Base-by-base conservation (phyloP, 2,888 invertebrate species). In the Xestobium rufovillosum region DNA sequence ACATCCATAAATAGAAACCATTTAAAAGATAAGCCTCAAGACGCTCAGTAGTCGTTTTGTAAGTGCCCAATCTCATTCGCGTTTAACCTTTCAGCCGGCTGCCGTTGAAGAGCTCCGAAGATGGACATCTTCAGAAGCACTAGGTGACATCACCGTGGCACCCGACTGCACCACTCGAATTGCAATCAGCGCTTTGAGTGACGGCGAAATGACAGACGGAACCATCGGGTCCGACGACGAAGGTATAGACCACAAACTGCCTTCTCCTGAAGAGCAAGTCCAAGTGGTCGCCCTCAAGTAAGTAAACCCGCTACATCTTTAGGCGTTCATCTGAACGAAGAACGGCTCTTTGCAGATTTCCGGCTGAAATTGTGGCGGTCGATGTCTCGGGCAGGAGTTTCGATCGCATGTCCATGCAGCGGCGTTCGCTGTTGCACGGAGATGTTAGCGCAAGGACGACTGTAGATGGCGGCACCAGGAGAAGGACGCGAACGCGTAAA, bases 311-410 rank as follows among this genome's bases (percentile, higher is more conserved):
- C n/a, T 19, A n/a, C n/a, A 19, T 8, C 23, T 19, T 19, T 19
- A 19, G 6, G n/a, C n/a, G n/a, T n/a, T n/a, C n/a, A n/a, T n/a
- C 10, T 28, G 10, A 10, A 8, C 28, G 28, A 10, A 10, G 12
- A 10, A 13, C 37, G 8, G 26, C 41, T 16, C 31, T 12, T 53
- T 59, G 29, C 68, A 87, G 86, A 72, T 91, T 87, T 71, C 86
- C 87, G 36, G 85, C 88, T 47, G 83, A 88, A 72, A 68, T 91
- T 46, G 83, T 95, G 43, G 79, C 84, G 42, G 89, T 95, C 55
- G 91, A 95, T 68, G 81, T 87, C 36, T 84, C 88, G 43, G 92
- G 92, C 34, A 76, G 77, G 56, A 80, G 83, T 62, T 94, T 94
- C 73, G 81, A 86, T 59, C 76, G 92, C 50, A 88, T 92, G 88